Conservation (phyloP, 2,113 vertebrate species). For the Oryzias melastigma region DNA sequence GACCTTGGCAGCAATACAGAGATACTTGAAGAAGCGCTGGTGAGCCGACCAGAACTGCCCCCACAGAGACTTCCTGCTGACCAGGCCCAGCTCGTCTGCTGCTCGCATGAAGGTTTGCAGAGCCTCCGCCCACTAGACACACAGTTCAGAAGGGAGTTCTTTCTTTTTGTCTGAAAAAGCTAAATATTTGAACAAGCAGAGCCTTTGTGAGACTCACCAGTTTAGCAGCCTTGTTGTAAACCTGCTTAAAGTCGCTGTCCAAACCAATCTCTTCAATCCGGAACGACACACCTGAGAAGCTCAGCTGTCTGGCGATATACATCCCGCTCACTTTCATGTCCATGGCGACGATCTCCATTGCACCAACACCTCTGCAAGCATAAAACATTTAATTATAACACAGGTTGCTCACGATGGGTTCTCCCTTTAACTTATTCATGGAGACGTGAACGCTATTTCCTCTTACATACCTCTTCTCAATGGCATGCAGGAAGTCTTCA, state of each 20-base stretch:
- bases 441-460: not conserved
- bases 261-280: constrained; percentile 93
- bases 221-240: constrained; percentile 94
- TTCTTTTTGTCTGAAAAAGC: not conserved
- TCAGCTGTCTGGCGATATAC: constrained; percentile 98
- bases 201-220: constrained; percentile 79
- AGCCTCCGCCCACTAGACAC: constrained; percentile 91
- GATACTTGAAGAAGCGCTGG: constrained; percentile 99
- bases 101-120: constrained; percentile 89
- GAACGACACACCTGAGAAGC: constrained; percentile 96
- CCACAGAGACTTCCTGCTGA: constrained; percentile 94
- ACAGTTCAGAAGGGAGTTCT: constrained; percentile 4
- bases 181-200: not conserved
- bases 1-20: constrained; percentile 96
- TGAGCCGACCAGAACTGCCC: constrained; percentile 98
- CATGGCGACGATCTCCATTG: constrained; percentile 99
- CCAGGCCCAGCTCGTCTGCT: constrained; percentile 87
- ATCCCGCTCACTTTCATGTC: constrained; percentile 99
- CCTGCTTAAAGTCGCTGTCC: constrained; percentile 83
- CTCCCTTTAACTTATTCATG: too few relatives aligned
- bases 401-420: too few relatives aligned
- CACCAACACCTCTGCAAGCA: constrained; percentile 88
- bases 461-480: constrained; percentile 90
- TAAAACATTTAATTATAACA: constrained; percentile 17
- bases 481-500: constrained; percentile 94